Conservation (phyloP, 2,888 invertebrate species). For the Plagodis dolabraria region DNA sequence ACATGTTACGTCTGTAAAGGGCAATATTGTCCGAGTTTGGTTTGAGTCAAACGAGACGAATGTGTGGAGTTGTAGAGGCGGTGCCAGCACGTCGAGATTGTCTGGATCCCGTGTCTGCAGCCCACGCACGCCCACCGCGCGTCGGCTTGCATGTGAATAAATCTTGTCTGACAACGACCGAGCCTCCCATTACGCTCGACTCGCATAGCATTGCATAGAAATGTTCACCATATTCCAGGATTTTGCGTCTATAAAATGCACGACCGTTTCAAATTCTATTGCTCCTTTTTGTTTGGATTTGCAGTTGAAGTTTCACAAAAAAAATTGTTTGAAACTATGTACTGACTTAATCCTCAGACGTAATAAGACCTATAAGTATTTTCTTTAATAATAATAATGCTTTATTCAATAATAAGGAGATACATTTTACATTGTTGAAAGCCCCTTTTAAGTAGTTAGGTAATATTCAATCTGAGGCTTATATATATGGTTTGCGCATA, state of each 20-base stretch:
- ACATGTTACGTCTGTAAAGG: constrained; percentile 46
- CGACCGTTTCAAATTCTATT: neutral
- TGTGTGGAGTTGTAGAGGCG: constrained; percentile 45
- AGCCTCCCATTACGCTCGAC: constrained; percentile 32
- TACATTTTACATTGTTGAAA: too few species aligned
- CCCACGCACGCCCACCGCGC: constrained; percentile 68
- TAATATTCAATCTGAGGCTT: too few species aligned
- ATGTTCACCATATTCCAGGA: constrained; percentile 26
- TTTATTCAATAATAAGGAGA: too few species aligned
- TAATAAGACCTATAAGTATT: too few species aligned
- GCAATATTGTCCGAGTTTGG: constrained; percentile 60
- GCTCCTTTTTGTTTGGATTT: constrained; percentile 1
- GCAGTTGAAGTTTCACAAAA: neutral
- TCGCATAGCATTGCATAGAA: constrained; percentile 41
- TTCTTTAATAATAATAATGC: too few species aligned
- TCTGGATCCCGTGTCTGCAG: constrained; percentile 53
- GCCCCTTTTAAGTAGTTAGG: too few species aligned
- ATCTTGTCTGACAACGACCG: constrained; percentile 67
- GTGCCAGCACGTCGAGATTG: constrained; percentile 45
- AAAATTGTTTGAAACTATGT: neutral
- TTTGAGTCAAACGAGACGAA: constrained; percentile 48
- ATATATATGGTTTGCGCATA: too few species aligned
- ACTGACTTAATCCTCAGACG: too few species aligned
- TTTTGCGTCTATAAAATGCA: constrained; percentile 15
- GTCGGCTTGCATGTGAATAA: constrained; percentile 65